Evolutionary conservation across 2,797 vertebrate genomes (phyloP).

Genomic region (Potorous gilbertii): DNA sequence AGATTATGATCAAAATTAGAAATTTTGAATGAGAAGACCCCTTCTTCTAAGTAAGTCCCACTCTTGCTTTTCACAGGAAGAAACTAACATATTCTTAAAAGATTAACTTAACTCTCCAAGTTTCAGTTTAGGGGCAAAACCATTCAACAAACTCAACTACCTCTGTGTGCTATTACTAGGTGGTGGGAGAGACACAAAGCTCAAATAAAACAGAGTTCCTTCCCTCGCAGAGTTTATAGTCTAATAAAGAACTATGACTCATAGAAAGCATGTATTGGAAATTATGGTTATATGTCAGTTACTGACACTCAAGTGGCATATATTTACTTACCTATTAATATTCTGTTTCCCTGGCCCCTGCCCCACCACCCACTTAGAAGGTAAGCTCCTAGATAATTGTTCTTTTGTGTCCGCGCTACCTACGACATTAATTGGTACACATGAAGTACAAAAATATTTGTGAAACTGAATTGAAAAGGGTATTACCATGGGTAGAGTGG

Average conservation of each 20-base stretch:
- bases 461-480: not conserved
- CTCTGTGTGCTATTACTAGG: no score
- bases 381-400: constrained; percentile 16
- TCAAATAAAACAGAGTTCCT: no score
- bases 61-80: no score
- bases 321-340: not conserved
- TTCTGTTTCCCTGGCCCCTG: no score
- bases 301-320: not conserved
- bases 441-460: not conserved
- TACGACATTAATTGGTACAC: not conserved
- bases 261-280: not conserved
- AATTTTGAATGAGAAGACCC: no score
- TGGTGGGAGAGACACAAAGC: no score
- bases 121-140: no score
- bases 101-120: no score
- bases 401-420: not conserved
- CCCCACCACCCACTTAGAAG: not conserved
- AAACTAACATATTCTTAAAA: no score
- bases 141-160: no score
- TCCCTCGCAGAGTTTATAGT: not conserved
- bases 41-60: no score
- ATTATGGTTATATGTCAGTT: not conserved
- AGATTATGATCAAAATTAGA: no score
- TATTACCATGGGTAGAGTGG: not conserved
- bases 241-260: not conserved